Percentiles rank a stretch among this genome's conserved stretches.
Conservation (phyloP, 37 sponge, comb jelly and placozoan genomes). For the Cladorhizidae sp. region DNA sequence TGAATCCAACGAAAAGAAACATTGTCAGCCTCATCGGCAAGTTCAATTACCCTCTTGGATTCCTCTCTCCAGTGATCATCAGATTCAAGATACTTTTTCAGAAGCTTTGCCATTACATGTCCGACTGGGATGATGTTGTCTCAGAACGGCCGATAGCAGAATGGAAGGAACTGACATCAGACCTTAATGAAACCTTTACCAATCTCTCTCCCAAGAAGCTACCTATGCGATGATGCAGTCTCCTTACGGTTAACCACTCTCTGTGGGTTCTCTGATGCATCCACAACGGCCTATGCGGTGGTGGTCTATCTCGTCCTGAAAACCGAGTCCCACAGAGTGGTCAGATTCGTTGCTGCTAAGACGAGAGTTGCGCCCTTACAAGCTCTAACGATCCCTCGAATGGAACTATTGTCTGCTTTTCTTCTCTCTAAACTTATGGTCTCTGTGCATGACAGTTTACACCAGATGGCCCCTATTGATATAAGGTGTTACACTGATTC, state of each 20-base stretch:
- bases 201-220: conserved; percentile 41
- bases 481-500: conserved; percentile 57
- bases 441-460: conserved; percentile 12
- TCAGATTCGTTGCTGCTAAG: conserved; percentile 49
- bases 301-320: conserved; percentile 41
- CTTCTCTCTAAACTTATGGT: conserved; percentile 43
- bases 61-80: conserved; percentile 48
- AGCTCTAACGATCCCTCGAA: conserved; percentile 43
- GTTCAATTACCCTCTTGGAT: conserved; percentile 60
- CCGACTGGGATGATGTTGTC: conserved; percentile 47
- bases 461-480: neutral
- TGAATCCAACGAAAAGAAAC: conserved; percentile 48
- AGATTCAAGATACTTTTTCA: conserved; percentile 57
- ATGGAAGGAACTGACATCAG: conserved; percentile 41
- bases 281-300: conserved; percentile 48
- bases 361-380: conserved; percentile 53
- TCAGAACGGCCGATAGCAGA: conserved; percentile 14
- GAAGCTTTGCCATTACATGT: conserved; percentile 31
- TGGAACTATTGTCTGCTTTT: conserved; percentile 46
- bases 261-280: conserved; percentile 64
- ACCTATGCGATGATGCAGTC: neutral
- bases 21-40: conserved; percentile 31
- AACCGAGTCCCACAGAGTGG: neutral
- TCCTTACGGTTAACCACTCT: conserved; percentile 13
- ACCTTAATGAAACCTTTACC: conserved; percentile 7